These are phyloP conservation scores for Montipora capitata DNA, from an alignment of 92 coral and sea anemone genomes.

Conservation along the genomic window DNA sequence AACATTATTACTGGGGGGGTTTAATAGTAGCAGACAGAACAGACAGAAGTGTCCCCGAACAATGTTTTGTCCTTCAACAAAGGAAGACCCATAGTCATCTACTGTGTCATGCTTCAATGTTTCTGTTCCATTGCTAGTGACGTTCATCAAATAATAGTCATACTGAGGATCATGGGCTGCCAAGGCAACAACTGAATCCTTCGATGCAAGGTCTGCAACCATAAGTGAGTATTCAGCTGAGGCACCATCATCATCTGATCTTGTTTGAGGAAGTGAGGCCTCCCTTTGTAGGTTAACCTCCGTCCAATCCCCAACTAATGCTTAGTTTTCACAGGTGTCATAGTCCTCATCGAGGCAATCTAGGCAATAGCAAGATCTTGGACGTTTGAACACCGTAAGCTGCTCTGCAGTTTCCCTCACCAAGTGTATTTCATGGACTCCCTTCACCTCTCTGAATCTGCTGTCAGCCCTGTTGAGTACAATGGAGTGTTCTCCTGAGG, in stretches of 20 bases:
- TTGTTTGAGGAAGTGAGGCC: constrained; percentile 28
- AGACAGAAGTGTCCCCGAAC: constrained; percentile 42
- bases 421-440: constrained; percentile 28
- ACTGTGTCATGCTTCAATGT: constrained; percentile 5
- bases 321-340: constrained; percentile 18
- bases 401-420: constrained; percentile 19
- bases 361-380: constrained; percentile 42
- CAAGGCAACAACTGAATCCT: constrained; percentile 43
- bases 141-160: constrained; percentile 41
- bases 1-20: too few species aligned
- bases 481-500: constrained; percentile 23
- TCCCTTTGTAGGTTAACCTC: constrained; percentile 26
- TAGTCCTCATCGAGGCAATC: constrained; percentile 3
- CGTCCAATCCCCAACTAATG: constrained; percentile 33
- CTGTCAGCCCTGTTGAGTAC: not conserved
- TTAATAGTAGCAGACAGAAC: too few species aligned
- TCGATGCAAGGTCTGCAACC: constrained; percentile 32
- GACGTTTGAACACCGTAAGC: not conserved
- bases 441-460: constrained; percentile 16
- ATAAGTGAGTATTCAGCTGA: constrained; percentile 27
- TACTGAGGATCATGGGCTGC: constrained; percentile 41
- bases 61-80: constrained; percentile 36
- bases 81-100: constrained; percentile 38
- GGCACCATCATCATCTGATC: constrained; percentile 9
- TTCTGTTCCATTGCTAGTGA: constrained; percentile 37